phyloP scores from a whole-genome alignment of 2,888 invertebrate genomes.

The Tipula helvola region DNA sequence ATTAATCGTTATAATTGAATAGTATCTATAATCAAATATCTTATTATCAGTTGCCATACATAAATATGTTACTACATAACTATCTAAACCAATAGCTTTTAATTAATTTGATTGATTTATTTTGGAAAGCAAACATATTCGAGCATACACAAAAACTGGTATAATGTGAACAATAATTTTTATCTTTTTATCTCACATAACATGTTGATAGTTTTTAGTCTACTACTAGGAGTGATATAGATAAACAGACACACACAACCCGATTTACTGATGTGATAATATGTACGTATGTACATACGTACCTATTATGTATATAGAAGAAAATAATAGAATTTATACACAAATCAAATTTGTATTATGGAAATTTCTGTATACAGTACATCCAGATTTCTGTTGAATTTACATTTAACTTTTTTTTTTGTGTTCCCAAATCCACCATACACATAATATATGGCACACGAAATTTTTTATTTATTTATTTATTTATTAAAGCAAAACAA shows the following conservation, averaged over 20 bases:
- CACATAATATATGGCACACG: not conserved
- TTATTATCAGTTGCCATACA: not conserved
- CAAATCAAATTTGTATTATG: not conserved
- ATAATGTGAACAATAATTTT: not conserved
- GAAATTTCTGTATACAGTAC: not conserved
- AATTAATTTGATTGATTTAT: slow-evolving; percentile 4
- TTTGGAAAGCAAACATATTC: not conserved
- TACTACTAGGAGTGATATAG: not conserved
- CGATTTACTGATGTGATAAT: not conserved
- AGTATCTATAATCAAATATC: not conserved
- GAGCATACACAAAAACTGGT: not conserved
- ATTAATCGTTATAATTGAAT: not conserved
- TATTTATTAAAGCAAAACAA: too few relatives aligned
- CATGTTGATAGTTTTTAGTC: not conserved
- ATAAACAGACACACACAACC: not conserved
- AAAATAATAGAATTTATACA: not conserved
- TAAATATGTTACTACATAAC: not conserved
- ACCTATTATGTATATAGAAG: not conserved
- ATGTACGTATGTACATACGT: not conserved
- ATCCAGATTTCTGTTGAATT: not conserved
- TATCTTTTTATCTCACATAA: not conserved
- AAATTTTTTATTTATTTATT: too few relatives aligned
- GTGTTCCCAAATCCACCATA: not conserved
- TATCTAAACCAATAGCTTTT: not conserved
- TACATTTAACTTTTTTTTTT: not conserved